These are phyloP conservation scores for Microcebus jonahi DNA, from an alignment of 2,113 vertebrate species.

Conservation along the genomic window DNA sequence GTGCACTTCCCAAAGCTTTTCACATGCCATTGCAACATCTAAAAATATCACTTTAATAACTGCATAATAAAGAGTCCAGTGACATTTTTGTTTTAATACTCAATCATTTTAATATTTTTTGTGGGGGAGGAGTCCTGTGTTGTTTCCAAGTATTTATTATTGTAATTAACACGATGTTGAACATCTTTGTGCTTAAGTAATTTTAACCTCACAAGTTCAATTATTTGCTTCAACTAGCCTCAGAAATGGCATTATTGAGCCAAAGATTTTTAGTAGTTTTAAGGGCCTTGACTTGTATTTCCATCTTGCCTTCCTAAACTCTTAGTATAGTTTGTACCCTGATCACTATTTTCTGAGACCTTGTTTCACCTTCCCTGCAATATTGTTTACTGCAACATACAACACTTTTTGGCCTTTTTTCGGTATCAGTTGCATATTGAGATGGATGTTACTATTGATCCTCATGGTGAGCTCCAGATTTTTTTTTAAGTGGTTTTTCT, in stretches of 20 bases:
- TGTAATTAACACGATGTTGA: neutral
- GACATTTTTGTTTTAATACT: neutral
- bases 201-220: neutral
- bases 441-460: neutral
- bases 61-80: neutral
- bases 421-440: neutral
- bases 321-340: neutral
- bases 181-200: neutral
- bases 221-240: neutral
- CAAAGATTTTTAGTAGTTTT: neutral
- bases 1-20: neutral
- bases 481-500: neutral
- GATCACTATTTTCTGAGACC: neutral
- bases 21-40: neutral
- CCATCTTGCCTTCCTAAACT: neutral
- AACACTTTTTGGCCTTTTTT: neutral
- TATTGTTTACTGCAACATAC: neutral
- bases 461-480: neutral
- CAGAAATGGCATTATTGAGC: neutral
- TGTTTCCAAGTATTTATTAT: neutral
- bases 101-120: neutral
- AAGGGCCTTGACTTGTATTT: neutral
- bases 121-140: rapidly evolving
- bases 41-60: neutral
- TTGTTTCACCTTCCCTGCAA: neutral